phyloP scores from a whole-genome alignment of 2,113 vertebrate species.

The Puntigrus tetrazona region DNA sequence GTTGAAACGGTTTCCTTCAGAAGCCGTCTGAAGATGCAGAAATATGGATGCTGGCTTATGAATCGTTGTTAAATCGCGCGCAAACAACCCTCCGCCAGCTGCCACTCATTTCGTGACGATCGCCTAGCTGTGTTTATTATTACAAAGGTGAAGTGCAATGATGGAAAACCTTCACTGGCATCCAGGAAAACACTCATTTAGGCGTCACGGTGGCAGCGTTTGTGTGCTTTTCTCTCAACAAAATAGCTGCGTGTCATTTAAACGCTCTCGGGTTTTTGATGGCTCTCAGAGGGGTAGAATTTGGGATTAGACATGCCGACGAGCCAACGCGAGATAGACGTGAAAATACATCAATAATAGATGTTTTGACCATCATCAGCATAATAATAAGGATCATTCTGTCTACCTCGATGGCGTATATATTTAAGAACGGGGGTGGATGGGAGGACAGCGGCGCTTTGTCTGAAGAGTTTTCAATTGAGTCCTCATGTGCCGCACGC shows the following conservation, averaged over 20 bases:
- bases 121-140: not conserved
- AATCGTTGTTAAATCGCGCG: not conserved
- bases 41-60: not conserved
- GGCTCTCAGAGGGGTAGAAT: not conserved
- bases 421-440: not conserved
- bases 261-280: constrained; percentile 43
- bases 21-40: not conserved
- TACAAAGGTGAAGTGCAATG: not conserved
- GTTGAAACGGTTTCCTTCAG: constrained; percentile 8
- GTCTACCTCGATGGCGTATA: not conserved
- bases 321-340: constrained; percentile 23
- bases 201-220: not conserved
- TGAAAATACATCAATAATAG: constrained; percentile 60
- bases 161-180: not conserved
- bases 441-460: not conserved
- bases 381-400: constrained; percentile 38
- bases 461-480: not conserved
- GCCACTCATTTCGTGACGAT: not conserved
- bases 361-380: constrained; percentile 44
- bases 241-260: constrained; percentile 46
- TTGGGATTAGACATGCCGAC: constrained; percentile 5
- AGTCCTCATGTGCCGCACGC: not conserved
- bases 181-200: constrained; percentile 8
- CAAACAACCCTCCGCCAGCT: not conserved
- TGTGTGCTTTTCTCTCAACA: constrained; percentile 34